Evolutionary conservation across 2,888 invertebrate species (phyloP).

Genomic region (Rambutsinella grinnellia): DNA sequence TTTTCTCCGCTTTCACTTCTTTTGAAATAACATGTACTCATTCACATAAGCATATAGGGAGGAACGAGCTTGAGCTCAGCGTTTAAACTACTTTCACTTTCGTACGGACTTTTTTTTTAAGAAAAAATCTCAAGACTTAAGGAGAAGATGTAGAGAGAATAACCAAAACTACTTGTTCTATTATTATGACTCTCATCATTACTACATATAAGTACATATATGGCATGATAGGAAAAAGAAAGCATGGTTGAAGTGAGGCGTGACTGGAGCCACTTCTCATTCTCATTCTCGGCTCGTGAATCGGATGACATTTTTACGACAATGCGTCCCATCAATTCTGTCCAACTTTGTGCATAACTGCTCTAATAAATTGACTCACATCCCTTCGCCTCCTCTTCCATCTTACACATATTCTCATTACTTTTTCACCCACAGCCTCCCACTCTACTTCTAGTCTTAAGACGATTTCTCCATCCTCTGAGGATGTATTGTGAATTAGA

Average conservation of each 20-base stretch:
- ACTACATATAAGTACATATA: not conserved
- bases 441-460: no score
- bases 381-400: slow-evolving; percentile 49
- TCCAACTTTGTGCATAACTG: slow-evolving; percentile 63
- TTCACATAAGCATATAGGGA: not conserved
- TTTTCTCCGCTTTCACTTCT: not conserved
- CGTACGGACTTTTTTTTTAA: not conserved
- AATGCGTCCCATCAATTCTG: slow-evolving; percentile 59
- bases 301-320: slow-evolving; percentile 62
- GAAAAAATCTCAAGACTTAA: not conserved
- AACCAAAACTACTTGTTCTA: not conserved
- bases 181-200: not conserved
- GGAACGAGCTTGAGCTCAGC: not conserved
- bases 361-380: slow-evolving; percentile 62
- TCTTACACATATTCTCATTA: slow-evolving; percentile 25
- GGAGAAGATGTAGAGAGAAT: not conserved
- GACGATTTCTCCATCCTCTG: not conserved
- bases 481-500: not conserved
- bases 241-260: slow-evolving; percentile 51
- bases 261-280: slow-evolving; percentile 61
- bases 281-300: slow-evolving; percentile 60
- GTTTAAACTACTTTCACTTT: not conserved
- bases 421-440: not conserved
- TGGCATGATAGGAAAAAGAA: slow-evolving; percentile 3
- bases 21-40: not conserved